phyloP scores from a whole-genome alignment of 2,888 invertebrate genomes.

The Zygaena filipendulae region DNA sequence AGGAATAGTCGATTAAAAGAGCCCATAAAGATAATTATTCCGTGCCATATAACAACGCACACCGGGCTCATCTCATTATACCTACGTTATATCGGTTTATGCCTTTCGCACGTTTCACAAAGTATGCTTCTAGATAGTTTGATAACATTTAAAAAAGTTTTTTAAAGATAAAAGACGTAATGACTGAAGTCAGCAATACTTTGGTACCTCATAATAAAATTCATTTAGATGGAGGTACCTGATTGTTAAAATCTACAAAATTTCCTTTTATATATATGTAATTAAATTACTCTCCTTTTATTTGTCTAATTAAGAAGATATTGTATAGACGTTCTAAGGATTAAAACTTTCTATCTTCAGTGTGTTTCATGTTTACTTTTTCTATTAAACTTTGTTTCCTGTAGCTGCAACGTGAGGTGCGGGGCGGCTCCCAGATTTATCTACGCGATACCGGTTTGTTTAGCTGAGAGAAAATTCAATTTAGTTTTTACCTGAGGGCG shows the following conservation, averaged over 20 bases:
- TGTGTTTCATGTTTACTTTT: slow-evolving; percentile 60
- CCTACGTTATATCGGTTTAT: slow-evolving; percentile 23
- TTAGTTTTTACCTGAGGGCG: slow-evolving; percentile 62
- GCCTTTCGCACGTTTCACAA: slow-evolving; percentile 23
- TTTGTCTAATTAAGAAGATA: too few species aligned
- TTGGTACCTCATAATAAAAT: too few species aligned
- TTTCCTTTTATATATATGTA: too few species aligned
- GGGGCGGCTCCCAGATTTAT: slow-evolving; percentile 57
- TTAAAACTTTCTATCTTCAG: slow-evolving; percentile 50
- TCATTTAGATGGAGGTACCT: too few species aligned
- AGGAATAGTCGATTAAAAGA: slow-evolving; percentile 39
- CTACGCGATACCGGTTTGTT: slow-evolving; percentile 59
- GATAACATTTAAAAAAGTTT: too few species aligned
- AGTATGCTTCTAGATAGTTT: too few species aligned
- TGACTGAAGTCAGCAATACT: too few species aligned
- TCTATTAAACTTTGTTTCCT: slow-evolving; percentile 62
- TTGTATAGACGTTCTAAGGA: too few species aligned
- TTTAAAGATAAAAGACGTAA: too few species aligned
- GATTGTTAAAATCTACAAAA: too few species aligned
- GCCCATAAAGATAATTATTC: slow-evolving; percentile 41
- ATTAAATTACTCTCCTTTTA: too few species aligned
- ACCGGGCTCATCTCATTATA: slow-evolving; percentile 23
- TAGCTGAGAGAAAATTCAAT: slow-evolving; percentile 59
- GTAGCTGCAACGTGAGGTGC: slow-evolving; percentile 46
- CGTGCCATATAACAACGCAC: slow-evolving; percentile 24